These are phyloP conservation scores for Phoenoteleia sp. DNA, from an alignment of 2,888 invertebrate species.

Conservation along the genomic window DNA sequence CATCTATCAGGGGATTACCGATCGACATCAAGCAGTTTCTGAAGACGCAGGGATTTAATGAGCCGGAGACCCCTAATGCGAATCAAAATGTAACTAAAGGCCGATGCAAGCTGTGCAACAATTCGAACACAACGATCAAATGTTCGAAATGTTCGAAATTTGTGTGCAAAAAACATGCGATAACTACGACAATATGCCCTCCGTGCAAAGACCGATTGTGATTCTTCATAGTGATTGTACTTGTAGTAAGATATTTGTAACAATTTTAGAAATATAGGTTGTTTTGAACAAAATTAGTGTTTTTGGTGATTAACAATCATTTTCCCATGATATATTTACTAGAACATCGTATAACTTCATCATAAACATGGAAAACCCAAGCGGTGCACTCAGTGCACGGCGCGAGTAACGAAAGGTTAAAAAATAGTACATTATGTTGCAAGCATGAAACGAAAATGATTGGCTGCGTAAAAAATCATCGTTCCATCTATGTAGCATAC, in stretches of 20 bases:
- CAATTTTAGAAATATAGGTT: neutral
- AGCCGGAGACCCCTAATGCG: neutral
- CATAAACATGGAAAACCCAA: constrained; percentile 21
- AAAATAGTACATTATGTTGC: too few species aligned
- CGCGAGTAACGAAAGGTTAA: constrained; percentile 7
- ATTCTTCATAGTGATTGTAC: neutral
- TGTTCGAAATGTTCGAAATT: constrained; percentile 26
- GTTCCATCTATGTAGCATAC: too few species aligned
- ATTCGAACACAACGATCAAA: constrained; percentile 49
- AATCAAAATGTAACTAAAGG: constrained; percentile 20
- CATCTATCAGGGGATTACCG: constrained; percentile 64
- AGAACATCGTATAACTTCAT: constrained; percentile 18
- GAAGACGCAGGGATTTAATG: constrained; percentile 4
- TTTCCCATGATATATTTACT: constrained; percentile 26
- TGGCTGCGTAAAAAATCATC: too few species aligned
- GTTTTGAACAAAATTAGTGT: constrained; percentile 26
- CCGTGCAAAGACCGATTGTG: constrained; percentile 19
- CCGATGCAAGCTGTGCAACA: constrained; percentile 34
- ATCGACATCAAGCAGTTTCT: constrained; percentile 61
- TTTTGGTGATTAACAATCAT: constrained; percentile 21
- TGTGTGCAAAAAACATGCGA: constrained; percentile 46
- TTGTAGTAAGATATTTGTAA: constrained; percentile 2
- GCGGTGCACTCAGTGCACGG: constrained; percentile 3
- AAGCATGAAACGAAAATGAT: too few species aligned
- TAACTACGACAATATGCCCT: constrained; percentile 18